phyloP scores from a whole-genome alignment of 2,888 invertebrate genomes.

The Ametastegia equiseti region DNA sequence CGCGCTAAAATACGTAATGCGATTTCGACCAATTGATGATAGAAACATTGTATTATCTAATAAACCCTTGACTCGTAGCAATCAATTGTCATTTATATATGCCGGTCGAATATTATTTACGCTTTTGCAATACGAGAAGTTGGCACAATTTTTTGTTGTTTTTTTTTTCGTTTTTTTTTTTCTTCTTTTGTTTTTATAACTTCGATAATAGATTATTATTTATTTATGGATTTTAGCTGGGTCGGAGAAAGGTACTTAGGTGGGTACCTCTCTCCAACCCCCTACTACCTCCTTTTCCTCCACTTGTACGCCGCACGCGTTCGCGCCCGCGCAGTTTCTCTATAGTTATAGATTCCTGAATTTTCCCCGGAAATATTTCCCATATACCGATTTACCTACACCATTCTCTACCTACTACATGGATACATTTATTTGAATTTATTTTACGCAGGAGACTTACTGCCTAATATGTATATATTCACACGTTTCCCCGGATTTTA shows the following conservation, averaged over 20 bases:
- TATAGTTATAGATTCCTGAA: conserved; percentile 23
- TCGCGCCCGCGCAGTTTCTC: conserved; percentile 13
- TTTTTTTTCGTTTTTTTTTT: too few relatives aligned
- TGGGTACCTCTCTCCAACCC: not conserved
- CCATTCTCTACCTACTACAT: not conserved
- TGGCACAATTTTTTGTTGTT: too few relatives aligned
- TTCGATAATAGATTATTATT: conserved; percentile 37
- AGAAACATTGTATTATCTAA: not conserved
- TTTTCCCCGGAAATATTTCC: not conserved
- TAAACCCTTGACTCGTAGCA: not conserved
- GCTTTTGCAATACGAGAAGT: not conserved
- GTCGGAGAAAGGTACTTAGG: conserved; percentile 7
- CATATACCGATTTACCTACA: not conserved
- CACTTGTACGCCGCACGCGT: conserved; percentile 20
- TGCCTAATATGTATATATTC: too few relatives aligned
- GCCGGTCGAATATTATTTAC: not conserved
- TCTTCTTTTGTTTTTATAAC: not conserved
- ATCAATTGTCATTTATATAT: not conserved
- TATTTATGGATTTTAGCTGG: conserved; percentile 41
- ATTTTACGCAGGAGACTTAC: not conserved
- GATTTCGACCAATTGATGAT: conserved; percentile 16
- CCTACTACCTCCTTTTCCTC: too few relatives aligned
- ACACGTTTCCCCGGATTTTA: not conserved
- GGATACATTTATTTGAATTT: not conserved
- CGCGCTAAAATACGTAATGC: conserved; percentile 36